These are phyloP conservation scores for Leucophenga maculata DNA, from an alignment of 2,888 invertebrate species.

Conservation along the genomic window DNA sequence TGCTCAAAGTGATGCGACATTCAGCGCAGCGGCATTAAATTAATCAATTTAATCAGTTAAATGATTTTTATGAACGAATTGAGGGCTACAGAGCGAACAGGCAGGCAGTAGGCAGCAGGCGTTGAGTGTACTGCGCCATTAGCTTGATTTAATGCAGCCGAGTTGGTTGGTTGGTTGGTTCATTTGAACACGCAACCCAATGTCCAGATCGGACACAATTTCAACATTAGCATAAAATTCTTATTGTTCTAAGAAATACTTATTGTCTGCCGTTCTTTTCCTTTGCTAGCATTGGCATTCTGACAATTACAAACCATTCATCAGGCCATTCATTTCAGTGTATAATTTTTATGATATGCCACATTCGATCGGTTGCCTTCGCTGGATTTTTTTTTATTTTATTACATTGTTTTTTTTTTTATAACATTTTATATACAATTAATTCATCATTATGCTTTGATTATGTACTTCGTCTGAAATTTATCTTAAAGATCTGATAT, in stretches of 20 bases:
- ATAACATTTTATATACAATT: conserved; percentile 63
- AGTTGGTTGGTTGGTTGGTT: background rate
- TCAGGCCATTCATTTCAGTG: conserved; percentile 41
- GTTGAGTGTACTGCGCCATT: conserved; percentile 40
- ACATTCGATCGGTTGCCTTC: conserved; percentile 34
- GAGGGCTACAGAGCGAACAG: background rate
- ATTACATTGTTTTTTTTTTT: conserved; percentile 41
- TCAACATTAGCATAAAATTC: conserved; percentile 57
- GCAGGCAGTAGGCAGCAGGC: background rate
- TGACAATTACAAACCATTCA: background rate
- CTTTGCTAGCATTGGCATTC: background rate
- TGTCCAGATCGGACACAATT: background rate
- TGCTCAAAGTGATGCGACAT: background rate
- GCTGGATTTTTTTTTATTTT: conserved; percentile 36
- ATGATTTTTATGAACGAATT: conserved; percentile 41
- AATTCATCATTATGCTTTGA: conserved; percentile 62
- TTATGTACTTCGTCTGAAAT: background rate
- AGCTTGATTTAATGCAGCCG: conserved; percentile 52
- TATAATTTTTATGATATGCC: conserved; percentile 67
- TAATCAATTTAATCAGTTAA: conserved; percentile 72
- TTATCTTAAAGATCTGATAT: background rate
- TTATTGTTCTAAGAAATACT: conserved; percentile 51
- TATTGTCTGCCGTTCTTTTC: background rate
- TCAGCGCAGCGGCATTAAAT: conserved; percentile 56
- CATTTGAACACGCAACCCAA: background rate